Evolutionary conservation across 2,888 invertebrate genomes (phyloP), one percentile per base, ranked within the genome.

Genomic region (Xylota sylvarum): DNA sequence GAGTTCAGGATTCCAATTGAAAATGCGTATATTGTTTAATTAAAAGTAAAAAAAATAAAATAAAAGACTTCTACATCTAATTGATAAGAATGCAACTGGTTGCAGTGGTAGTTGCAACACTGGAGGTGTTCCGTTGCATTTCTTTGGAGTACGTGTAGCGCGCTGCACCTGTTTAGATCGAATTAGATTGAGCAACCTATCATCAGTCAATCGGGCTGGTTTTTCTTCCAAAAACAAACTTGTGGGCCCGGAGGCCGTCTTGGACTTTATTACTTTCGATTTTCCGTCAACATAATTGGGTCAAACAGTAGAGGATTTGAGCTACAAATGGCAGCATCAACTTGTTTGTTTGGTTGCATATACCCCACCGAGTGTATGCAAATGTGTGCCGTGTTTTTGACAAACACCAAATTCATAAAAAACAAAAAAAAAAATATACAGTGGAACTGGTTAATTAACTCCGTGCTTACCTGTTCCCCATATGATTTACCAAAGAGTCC

Each of bases 401-500:
- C 9, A 27, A 43, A 30, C 23, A 30, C 10, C 9, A 58, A 48
- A 40, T 58, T 17, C 23, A 32, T 37, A 12, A 30, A 1, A 23
- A 23, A 23, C 1, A 23, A 23, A 23, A 62, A 0, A 55, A 52
- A 69, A 43, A 7, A 32, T n/a, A 52, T 73, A 32, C 52, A 30
- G 27, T 64, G 7, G 14, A 14, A 32, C 23, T 69, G 78, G 62
- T 23, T 72, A 64, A 79, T 79, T 79, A 72, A 78, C 62, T 78
- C 78, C 23, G 58, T 14, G 58, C 9, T 55, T 64, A 79, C 79
- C 70, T 79, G 70, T 72, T 72, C 23, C 14, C 64, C 70, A 79
- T 72, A 62, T 79, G 64, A 73, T 60, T 76, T 72, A 55, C 55
- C 60, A 32, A 14, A 46, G 46, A 81, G 85, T 85, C 81, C 80